Conservation (phyloP, 2,113 vertebrate genomes). For the Polypterus bichir region DNA sequence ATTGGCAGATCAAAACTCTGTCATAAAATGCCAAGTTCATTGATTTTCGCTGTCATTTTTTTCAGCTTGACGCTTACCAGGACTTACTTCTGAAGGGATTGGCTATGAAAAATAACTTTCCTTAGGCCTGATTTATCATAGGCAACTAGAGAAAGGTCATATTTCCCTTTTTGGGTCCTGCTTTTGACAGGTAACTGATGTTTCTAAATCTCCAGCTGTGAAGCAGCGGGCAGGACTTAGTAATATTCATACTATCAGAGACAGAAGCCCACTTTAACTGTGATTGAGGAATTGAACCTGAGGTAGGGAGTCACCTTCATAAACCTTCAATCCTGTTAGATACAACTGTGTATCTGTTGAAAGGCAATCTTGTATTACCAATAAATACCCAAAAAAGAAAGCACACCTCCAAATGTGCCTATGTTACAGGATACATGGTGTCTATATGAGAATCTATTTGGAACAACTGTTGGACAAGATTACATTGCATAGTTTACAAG, state of each 20-base stretch:
- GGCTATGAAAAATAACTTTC: slow-evolving; percentile 30
- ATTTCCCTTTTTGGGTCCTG: slow-evolving; percentile 39
- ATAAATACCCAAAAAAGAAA: too few relatives aligned
- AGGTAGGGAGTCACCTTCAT: slow-evolving; percentile 46
- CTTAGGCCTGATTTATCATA: slow-evolving; percentile 39
- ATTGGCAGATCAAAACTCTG: slow-evolving; percentile 33
- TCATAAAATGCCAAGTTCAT: slow-evolving; percentile 24
- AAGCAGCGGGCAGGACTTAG: slow-evolving; percentile 15
- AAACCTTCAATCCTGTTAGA: slow-evolving; percentile 26
- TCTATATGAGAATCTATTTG: too few relatives aligned
- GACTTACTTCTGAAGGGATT: slow-evolving; percentile 19
- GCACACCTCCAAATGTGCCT: too few relatives aligned
- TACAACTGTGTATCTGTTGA: not conserved
- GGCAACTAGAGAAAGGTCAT: slow-evolving; percentile 36
- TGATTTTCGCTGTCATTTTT: slow-evolving; percentile 27
- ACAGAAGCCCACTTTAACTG: slow-evolving; percentile 32
- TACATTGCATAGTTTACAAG: too few relatives aligned
- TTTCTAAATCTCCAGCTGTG: slow-evolving; percentile 18
- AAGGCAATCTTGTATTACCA: not conserved
- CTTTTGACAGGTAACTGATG: slow-evolving; percentile 36
- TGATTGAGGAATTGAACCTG: slow-evolving; percentile 38
- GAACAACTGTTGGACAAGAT: too few relatives aligned
- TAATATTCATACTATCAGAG: slow-evolving; percentile 20
- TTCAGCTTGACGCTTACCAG: slow-evolving; percentile 32
- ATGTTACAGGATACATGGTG: too few relatives aligned